phyloP scores from a whole-genome alignment of 1,140 invertebrate genomes.

The Platyscapa corneri region DNA sequence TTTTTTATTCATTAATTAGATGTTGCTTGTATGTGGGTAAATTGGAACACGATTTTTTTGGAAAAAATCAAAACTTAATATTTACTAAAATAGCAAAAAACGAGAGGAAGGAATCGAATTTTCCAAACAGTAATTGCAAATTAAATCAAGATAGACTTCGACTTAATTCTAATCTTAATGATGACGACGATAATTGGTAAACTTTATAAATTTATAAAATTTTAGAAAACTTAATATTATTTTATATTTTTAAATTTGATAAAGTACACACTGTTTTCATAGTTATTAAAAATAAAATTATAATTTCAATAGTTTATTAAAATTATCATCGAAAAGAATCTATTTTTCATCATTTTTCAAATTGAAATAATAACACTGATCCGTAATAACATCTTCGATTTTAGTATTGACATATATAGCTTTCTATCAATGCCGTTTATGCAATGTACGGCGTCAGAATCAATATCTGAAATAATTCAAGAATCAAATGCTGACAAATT shows the following conservation, averaged over 20 bases:
- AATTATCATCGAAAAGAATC: too few species aligned
- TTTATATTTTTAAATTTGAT: too few species aligned
- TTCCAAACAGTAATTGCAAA: conserved; percentile 62
- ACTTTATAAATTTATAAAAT: background rate
- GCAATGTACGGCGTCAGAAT: conserved; percentile 77
- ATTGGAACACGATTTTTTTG: conserved; percentile 90
- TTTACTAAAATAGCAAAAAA: conserved; percentile 71
- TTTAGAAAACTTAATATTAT: too few species aligned
- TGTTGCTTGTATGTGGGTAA: conserved; percentile 92
- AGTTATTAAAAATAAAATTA: too few species aligned
- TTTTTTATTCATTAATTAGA: conserved; percentile 59
- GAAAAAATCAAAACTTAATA: conserved; percentile 76
- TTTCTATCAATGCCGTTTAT: conserved; percentile 82
- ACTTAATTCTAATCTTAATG: conserved; percentile 76
- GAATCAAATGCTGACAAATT: conserved; percentile 79
- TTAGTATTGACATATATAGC: conserved; percentile 86
- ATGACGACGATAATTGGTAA: conserved; percentile 85
- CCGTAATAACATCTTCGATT: background rate
- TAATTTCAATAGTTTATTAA: too few species aligned
- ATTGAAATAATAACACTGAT: too few species aligned
- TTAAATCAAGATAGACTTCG: conserved; percentile 69
- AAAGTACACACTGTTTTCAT: too few species aligned
- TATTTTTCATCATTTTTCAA: too few species aligned
- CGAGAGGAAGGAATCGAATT: conserved; percentile 68
- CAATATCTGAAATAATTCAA: conserved; percentile 79